A percentile compares a stretch with the other conserved stretches of the same genome.
Conservation (phyloP, 2,888 invertebrate species). For the Cybosia mesomella region DNA sequence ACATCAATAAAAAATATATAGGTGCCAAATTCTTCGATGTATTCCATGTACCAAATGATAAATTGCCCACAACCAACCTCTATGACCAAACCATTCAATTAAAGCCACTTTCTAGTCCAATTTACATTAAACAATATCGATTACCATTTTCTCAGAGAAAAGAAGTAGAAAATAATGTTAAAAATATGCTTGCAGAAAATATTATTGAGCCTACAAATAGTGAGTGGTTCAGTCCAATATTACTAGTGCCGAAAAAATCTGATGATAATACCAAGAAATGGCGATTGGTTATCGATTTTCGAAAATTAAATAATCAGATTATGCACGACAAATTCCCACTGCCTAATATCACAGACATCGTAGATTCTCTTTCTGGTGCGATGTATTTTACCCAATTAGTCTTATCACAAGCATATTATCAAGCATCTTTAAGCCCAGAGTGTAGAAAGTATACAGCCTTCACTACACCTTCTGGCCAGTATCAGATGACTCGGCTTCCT, state of each 20-base stretch:
- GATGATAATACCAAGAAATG: no score
- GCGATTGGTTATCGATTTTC: no score
- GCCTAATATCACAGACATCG: no score
- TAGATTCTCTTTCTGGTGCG: no score
- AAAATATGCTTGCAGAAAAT: not conserved
- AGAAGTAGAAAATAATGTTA: not conserved
- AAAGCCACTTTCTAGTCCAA: not conserved
- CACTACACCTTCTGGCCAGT: conserved; percentile 2
- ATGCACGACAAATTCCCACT: no score
- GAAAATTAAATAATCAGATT: no score
- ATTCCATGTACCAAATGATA: not conserved
- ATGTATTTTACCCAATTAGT: no score
- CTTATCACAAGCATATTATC: no score
- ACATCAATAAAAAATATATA: no score
- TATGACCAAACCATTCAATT: not conserved
- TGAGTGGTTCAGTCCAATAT: not conserved
- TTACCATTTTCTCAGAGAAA: not conserved
- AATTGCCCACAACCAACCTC: not conserved
- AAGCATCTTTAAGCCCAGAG: not conserved
- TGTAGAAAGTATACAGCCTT: conserved; percentile 8
- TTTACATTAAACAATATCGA: no score
- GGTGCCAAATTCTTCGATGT: not conserved
- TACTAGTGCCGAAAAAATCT: no score
- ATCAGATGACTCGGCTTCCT: not conserved
- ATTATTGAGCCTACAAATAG: not conserved